Conservation (phyloP, 2,888 invertebrate species). For the Brachylomia viminalis region DNA sequence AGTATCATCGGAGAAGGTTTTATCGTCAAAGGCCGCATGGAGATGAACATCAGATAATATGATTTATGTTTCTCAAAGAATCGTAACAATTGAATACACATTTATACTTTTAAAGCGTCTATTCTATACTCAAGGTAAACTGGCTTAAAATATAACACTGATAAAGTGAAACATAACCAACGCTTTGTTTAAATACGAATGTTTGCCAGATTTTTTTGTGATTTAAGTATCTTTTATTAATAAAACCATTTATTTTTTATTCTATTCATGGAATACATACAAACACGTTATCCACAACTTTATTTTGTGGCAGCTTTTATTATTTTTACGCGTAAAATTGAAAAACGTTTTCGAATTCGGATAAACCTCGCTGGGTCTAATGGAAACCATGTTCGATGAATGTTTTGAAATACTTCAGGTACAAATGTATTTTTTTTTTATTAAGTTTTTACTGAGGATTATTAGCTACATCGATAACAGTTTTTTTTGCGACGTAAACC, state of each 20-base stretch:
- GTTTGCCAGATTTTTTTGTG: constrained; percentile 34
- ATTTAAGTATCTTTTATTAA: constrained; percentile 27
- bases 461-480: background rate
- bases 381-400: constrained; percentile 21
- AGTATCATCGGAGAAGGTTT: constrained; percentile 71
- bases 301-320: constrained; percentile 7
- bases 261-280: constrained; percentile 5
- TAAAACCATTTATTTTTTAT: constrained; percentile 24
- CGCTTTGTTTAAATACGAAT: constrained; percentile 46
- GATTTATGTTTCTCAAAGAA: constrained; percentile 68
- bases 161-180: constrained; percentile 46
- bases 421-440: background rate
- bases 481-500: background rate
- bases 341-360: constrained; percentile 14
- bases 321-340: constrained; percentile 24
- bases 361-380: constrained; percentile 28
- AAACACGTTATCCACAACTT: constrained; percentile 1
- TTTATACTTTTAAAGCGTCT: constrained; percentile 56
- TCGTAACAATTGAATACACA: constrained; percentile 51
- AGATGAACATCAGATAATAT: constrained; percentile 73
- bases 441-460: background rate
- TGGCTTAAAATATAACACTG: constrained; percentile 43
- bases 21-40: constrained; percentile 71
- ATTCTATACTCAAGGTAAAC: constrained; percentile 39
- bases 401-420: constrained; percentile 30